Evolutionary conservation across 2,888 invertebrate species (phyloP).

Genomic region (Drosophila tanythrix): DNA sequence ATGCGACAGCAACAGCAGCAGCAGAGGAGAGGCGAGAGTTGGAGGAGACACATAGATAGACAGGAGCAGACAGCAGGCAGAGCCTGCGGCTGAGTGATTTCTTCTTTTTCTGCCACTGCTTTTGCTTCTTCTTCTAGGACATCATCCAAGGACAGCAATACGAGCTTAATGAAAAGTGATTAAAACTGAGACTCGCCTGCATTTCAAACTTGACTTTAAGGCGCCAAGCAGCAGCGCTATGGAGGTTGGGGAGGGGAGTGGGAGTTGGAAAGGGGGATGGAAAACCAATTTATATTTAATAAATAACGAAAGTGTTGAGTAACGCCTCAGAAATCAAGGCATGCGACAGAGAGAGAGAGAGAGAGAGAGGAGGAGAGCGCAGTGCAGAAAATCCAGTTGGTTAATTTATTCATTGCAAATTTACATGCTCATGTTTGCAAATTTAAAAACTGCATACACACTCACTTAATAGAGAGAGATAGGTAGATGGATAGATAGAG

Average conservation of each 20-base stretch:
- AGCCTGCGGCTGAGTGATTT: slow-evolving; percentile 62
- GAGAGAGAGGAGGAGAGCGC: slow-evolving; percentile 3
- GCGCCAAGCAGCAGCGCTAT: neutral
- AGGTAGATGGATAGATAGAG: slow-evolving; percentile 12
- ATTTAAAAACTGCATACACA: slow-evolving; percentile 73
- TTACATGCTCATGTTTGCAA: slow-evolving; percentile 79
- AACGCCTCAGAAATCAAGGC: slow-evolving; percentile 21
- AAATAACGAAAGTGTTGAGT: slow-evolving; percentile 78
- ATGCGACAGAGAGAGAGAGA: neutral
- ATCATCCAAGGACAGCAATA: slow-evolving; percentile 51
- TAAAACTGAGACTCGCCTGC: slow-evolving; percentile 53
- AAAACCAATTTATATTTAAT: slow-evolving; percentile 70
- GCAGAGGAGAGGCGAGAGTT: neutral
- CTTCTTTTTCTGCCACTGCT: slow-evolving; percentile 21
- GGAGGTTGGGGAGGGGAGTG: neutral
- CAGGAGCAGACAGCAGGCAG: slow-evolving; percentile 17
- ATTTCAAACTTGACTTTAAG: slow-evolving; percentile 41
- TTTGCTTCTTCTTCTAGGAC: slow-evolving; percentile 15
- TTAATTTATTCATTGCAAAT: slow-evolving; percentile 79
- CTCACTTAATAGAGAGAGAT: slow-evolving; percentile 2
- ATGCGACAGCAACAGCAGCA: slow-evolving; percentile 17
- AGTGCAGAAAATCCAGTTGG: slow-evolving; percentile 47
- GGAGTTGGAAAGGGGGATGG: neutral
- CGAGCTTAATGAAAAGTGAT: slow-evolving; percentile 71
- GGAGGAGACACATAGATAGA: neutral